phyloP scores from a whole-genome alignment of 2,113 vertebrate species.

The Myotis lucifugus region DNA sequence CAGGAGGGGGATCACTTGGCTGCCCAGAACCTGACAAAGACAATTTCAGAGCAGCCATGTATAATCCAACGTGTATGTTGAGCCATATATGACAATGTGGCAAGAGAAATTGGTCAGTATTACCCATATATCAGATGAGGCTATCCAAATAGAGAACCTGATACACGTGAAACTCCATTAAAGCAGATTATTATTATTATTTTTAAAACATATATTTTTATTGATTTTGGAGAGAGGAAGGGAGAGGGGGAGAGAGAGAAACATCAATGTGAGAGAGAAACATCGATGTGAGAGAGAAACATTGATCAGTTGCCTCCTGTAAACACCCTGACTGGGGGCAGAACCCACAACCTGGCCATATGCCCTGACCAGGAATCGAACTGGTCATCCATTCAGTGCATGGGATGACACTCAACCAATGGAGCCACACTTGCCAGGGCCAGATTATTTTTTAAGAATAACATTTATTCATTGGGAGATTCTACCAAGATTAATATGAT shows the following conservation, averaged over 20 bases:
- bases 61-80: background rate
- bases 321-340: background rate
- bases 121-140: background rate
- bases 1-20: background rate
- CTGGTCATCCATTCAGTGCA: background rate
- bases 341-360: background rate
- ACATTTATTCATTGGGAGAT: background rate
- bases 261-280: background rate
- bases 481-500: background rate
- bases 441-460: background rate
- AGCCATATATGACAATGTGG: background rate
- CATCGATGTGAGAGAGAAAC: background rate
- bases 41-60: background rate
- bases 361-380: background rate
- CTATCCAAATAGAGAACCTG: background rate
- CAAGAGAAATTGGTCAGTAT: background rate
- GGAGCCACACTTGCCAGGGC: background rate
- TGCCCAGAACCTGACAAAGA: background rate
- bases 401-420: background rate
- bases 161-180: background rate
- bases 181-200: background rate
- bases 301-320: background rate
- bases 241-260: background rate
- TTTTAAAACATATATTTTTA: background rate
- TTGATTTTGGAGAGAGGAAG: background rate